These are phyloP conservation scores for Zygogramma bicolorata DNA, from an alignment of 2,888 invertebrate genomes.

Conservation along the genomic window DNA sequence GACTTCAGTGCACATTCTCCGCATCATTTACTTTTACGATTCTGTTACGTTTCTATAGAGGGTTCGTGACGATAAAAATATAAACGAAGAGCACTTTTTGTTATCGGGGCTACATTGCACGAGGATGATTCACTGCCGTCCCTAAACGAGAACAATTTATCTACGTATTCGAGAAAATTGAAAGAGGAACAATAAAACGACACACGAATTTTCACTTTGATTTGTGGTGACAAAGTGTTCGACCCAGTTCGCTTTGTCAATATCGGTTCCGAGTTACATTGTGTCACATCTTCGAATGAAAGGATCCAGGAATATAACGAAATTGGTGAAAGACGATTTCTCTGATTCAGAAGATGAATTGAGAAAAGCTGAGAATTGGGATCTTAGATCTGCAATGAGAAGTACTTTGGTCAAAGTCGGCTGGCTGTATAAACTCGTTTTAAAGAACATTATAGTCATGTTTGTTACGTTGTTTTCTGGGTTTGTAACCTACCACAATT, in stretches of 20 bases:
- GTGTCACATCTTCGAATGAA: too few relatives aligned
- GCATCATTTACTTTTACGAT: constrained; percentile 21
- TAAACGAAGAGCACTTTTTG: constrained; percentile 31
- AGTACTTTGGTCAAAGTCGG: too few relatives aligned
- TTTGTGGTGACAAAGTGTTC: constrained; percentile 5
- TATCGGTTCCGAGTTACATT: too few relatives aligned
- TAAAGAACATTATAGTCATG: too few relatives aligned
- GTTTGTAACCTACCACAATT: too few relatives aligned
- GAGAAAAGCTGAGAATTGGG: too few relatives aligned
- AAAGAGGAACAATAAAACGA: neutral
- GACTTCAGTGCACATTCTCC: constrained; percentile 18
- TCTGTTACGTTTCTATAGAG: constrained; percentile 27
- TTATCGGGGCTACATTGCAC: constrained; percentile 23
- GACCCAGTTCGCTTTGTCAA: neutral
- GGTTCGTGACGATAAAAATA: constrained; percentile 35
- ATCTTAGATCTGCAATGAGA: too few relatives aligned
- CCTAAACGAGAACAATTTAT: constrained; percentile 21
- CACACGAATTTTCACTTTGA: neutral
- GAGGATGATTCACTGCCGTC: constrained; percentile 34
- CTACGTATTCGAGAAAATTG: neutral
- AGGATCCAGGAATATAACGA: neutral
- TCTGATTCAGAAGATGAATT: too few relatives aligned
- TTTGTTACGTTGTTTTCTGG: too few relatives aligned
- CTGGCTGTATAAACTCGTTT: too few relatives aligned
- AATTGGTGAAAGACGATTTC: too few relatives aligned